Conservation (phyloP, 2,113 vertebrate genomes). For the Ceyx melanurus region DNA sequence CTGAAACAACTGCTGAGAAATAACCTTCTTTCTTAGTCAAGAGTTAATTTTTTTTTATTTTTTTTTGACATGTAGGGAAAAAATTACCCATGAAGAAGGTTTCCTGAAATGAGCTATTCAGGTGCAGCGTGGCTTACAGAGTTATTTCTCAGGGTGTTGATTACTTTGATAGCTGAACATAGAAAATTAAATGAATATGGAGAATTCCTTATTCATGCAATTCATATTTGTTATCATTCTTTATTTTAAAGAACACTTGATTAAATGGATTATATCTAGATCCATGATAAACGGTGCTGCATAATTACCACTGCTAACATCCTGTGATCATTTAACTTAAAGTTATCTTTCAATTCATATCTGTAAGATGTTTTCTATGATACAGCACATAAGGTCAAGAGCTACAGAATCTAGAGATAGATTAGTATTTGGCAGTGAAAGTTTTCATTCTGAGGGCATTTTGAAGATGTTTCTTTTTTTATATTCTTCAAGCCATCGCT, state of each 20-base stretch:
- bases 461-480: background rate
- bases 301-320: background rate
- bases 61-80: background rate
- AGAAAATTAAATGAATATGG: background rate
- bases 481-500: background rate
- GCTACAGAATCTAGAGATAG: background rate
- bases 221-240: background rate
- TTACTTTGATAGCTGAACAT: background rate
- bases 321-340: background rate
- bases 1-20: background rate
- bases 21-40: background rate
- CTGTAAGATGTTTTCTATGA: background rate
- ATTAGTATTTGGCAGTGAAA: background rate
- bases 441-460: background rate
- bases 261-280: background rate
- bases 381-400: background rate
- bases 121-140: background rate
- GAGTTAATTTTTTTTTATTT: conserved; percentile 5
- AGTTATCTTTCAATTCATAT: background rate
- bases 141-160: background rate
- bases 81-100: background rate
- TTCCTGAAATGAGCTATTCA: background rate
- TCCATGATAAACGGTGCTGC: background rate
- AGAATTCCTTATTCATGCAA: background rate
- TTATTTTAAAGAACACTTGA: background rate